A percentile compares a stretch with the other conserved stretches of the same genome.
These are phyloP conservation scores for Diarsia dahlii DNA, from an alignment of 2,888 invertebrate species.

Conservation along the genomic window DNA sequence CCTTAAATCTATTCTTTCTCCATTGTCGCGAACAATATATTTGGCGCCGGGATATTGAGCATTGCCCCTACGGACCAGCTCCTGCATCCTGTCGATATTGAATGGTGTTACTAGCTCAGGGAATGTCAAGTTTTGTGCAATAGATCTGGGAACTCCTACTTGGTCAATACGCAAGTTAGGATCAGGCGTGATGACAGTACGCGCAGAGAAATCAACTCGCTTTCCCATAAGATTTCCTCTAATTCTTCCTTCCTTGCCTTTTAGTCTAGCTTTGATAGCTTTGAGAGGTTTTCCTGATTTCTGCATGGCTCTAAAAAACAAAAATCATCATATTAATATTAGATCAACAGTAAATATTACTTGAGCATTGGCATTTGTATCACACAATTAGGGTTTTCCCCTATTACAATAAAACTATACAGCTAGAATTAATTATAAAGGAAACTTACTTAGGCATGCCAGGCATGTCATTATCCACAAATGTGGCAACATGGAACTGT, in stretches of 20 bases:
- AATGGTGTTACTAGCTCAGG: constrained; percentile 99
- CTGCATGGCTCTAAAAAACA: constrained; percentile 95
- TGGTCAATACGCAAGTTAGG: constrained; percentile 98
- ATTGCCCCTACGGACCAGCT: constrained; percentile 98
- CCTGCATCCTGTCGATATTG: constrained; percentile 98
- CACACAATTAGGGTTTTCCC: not conserved
- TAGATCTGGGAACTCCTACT: constrained; percentile 99
- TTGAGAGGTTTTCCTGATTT: constrained; percentile 99
- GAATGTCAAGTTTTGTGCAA: constrained; percentile 99
- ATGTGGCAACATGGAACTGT: constrained; percentile 99
- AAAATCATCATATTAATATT: constrained; percentile 14
- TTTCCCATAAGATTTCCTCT: constrained; percentile 99
- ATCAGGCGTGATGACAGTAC: constrained; percentile 99
- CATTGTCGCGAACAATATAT: constrained; percentile 99
- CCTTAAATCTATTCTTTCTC: constrained; percentile 99
- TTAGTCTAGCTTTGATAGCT: constrained; percentile 98
- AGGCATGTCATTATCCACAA: constrained; percentile 99
- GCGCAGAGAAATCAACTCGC: constrained; percentile 99
- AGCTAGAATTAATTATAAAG: not conserved
- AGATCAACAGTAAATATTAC: not conserved
- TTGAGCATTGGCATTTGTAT: not conserved
- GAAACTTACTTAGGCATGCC: constrained; percentile 95
- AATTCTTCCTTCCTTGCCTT: constrained; percentile 99
- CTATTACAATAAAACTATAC: not conserved
- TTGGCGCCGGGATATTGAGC: constrained; percentile 99